Evolutionary conservation across 2,113 vertebrate species (phyloP), one percentile per base, ranked within the genome.

Genomic region (Leuciscus idus): DNA sequence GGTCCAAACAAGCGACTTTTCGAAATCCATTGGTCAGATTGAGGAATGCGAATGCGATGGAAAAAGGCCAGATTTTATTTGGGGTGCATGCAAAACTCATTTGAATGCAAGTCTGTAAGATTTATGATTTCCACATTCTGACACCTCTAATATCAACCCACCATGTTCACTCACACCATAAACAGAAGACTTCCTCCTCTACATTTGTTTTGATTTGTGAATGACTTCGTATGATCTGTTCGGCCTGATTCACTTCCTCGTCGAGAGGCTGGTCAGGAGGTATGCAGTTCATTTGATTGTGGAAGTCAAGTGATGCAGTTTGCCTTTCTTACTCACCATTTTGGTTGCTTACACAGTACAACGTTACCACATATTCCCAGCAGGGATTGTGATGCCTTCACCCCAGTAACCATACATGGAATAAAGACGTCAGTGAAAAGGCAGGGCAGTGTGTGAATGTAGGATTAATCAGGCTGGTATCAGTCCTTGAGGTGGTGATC

Each of bases 381-480:
- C 57, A 78, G 57, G 80, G 46, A 75, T 39, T 39, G 72, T 85
- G 62, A 85, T 80, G 52, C 33, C 79, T 62, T 46, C 81, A 57
- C 80, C 75, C 84, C 85, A 48, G 83, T 73, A 87, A 81, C 73
- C 72, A 3, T 59, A 52, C 61, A 1, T 66, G 19, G 64, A 79
- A 85, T 23, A 78, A 50, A 43, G 21, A 43, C 62, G 17, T 88
- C 46, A 90, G 70, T 84, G 21, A 84, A 82, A 85, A 70, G 75
- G 36, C 62, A 74, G 70, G 87, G 23, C 21, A 43, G 21, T 13
- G 46, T 13, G 46, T 21, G 79, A 79, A 73, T 82, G 64, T 84
- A 78, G 73, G 89, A 74, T 85, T 82, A 88, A 88, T 90, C 87
- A 88, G 84, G 55, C 72, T 10, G 3, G 85, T 81, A 81, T 88